These are phyloP conservation scores for Lithophane leautieri DNA, from an alignment of 2,888 invertebrate species.

Conservation along the genomic window DNA sequence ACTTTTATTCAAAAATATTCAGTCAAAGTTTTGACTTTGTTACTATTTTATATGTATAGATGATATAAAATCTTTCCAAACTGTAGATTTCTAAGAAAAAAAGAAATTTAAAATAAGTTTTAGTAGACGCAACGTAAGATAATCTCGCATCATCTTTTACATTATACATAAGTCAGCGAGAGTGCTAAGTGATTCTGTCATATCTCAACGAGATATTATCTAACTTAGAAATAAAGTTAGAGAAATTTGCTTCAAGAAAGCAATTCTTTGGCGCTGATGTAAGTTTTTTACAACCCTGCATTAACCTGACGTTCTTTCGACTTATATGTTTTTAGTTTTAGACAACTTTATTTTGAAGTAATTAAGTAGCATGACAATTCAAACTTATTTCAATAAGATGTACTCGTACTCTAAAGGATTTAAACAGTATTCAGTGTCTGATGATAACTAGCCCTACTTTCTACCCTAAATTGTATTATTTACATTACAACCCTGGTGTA, in stretches of 20 bases:
- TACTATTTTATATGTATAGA: background rate
- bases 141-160: constrained; percentile 7
- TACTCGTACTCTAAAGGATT: background rate
- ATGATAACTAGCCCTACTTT: background rate
- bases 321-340: background rate
- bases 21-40: background rate
- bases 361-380: background rate
- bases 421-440: background rate
- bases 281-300: background rate
- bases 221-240: constrained; percentile 26
- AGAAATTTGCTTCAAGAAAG: constrained; percentile 19
- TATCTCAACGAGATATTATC: constrained; percentile 23
- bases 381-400: background rate
- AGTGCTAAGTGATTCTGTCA: constrained; percentile 33
- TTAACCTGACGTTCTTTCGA: background rate
- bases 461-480: too few relatives aligned
- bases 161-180: background rate
- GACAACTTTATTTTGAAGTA: background rate
- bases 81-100: background rate
- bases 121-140: background rate
- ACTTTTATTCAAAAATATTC: background rate
- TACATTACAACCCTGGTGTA: background rate
- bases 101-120: background rate
- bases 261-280: constrained; percentile 7
- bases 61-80: background rate